phyloP scores from a whole-genome alignment of 2,888 invertebrate species.

The Zaprionus lineosus region DNA sequence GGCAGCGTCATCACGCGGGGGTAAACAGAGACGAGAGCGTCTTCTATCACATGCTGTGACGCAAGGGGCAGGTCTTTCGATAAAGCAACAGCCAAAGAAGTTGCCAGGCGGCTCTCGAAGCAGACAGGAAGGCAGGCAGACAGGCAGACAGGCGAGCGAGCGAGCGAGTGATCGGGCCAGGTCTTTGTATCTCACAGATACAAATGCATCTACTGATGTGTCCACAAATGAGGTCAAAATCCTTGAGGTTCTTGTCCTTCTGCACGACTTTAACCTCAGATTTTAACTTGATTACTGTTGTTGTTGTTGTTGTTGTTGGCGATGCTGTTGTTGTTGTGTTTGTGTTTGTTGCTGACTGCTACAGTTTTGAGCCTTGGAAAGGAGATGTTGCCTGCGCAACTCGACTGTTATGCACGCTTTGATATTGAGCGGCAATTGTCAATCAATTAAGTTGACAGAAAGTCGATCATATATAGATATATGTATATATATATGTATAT shows the following conservation, averaged over 20 bases:
- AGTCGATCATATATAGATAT: no score
- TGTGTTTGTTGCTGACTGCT: background rate
- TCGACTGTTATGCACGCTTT: no score
- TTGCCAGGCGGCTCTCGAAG: conserved; percentile 47
- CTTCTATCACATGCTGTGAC: conserved; percentile 26
- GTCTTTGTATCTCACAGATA: conserved; percentile 33
- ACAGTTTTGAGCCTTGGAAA: background rate
- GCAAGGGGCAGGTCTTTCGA: conserved; percentile 44
- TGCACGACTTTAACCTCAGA: conserved; percentile 16
- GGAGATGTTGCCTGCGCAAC: no score
- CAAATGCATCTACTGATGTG: no score
- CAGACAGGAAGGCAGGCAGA: conserved; percentile 4
- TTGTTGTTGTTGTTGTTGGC: no score
- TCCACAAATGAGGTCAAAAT: conserved; percentile 80
- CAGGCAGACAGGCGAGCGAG: conserved; percentile 4
- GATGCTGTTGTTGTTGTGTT: no score
- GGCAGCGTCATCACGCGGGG: background rate
- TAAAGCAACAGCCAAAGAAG: conserved; percentile 60
- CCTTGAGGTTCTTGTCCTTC: conserved; percentile 82
- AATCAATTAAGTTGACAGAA: conserved; percentile 28
- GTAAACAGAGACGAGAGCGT: conserved; percentile 3
- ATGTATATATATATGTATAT: no score
- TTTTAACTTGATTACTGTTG: no score
- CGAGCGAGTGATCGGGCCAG: conserved; percentile 7
- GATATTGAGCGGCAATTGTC: conserved; percentile 35